These are phyloP conservation scores for Solen grandis DNA, from an alignment of 1,140 invertebrate species.

Conservation along the genomic window DNA sequence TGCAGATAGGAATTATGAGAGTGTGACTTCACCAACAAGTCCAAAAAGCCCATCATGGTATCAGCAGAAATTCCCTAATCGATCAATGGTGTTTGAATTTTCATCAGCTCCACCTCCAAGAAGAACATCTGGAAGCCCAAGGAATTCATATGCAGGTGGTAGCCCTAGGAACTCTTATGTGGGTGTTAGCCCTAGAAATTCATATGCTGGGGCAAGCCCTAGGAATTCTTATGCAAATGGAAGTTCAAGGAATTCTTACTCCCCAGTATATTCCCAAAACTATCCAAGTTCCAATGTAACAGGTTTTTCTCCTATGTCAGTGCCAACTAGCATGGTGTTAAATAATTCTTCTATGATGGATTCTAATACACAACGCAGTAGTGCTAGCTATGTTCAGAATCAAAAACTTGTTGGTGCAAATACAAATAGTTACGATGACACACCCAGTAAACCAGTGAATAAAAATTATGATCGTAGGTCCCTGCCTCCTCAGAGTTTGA, in stretches of 20 bases:
- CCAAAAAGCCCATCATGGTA: slow-evolving; percentile 49
- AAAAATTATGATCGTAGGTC: slow-evolving; percentile 55
- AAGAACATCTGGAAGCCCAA: slow-evolving; percentile 34
- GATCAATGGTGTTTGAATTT: slow-evolving; percentile 45
- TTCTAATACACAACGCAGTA: background rate
- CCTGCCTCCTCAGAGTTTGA: slow-evolving; percentile 58
- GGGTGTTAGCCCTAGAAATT: slow-evolving; percentile 42
- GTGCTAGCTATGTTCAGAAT: slow-evolving; percentile 29
- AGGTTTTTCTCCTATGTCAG: slow-evolving; percentile 37
- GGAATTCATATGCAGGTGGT: slow-evolving; percentile 49
- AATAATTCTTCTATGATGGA: background rate
- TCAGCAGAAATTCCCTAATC: slow-evolving; percentile 45
- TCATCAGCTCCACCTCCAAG: slow-evolving; percentile 10
- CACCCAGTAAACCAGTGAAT: slow-evolving; percentile 41
- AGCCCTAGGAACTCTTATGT: slow-evolving; percentile 47
- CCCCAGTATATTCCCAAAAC: slow-evolving; percentile 35
- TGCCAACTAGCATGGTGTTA: slow-evolving; percentile 13
- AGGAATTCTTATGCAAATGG: slow-evolving; percentile 49
- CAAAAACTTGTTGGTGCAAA: slow-evolving; percentile 50
- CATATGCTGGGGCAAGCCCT: slow-evolving; percentile 46
- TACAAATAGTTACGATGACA: slow-evolving; percentile 60
- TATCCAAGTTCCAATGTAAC: background rate
- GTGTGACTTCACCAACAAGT: slow-evolving; percentile 39
- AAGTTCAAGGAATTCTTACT: slow-evolving; percentile 49
- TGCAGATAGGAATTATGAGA: slow-evolving; percentile 54